A percentile compares a stretch with the other conserved stretches of the same genome.
Evolutionary conservation across 92 coral and sea anemone species (phyloP).

Genomic region (Bergia puertoricense): DNA sequence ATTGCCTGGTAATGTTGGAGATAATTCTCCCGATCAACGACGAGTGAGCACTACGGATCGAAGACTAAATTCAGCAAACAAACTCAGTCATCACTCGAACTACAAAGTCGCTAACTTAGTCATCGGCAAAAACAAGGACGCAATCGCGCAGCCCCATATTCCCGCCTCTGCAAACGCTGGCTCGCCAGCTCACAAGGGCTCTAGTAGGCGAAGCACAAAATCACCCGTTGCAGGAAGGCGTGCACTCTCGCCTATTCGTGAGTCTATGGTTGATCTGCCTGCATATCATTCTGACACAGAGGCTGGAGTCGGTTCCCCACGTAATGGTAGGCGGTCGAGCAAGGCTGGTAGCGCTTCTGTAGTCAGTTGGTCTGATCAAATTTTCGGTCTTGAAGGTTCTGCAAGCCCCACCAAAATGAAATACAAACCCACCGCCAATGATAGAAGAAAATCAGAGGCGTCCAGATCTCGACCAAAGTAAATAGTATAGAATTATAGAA

Average conservation of each 20-base stretch:
- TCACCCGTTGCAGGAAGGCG: constrained; percentile 90
- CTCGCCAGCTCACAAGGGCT: constrained; percentile 51
- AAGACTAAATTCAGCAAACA: constrained; percentile 56
- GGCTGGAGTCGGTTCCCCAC: constrained; percentile 65
- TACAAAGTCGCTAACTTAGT: constrained; percentile 98
- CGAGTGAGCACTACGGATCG: constrained; percentile 54
- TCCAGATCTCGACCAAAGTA: constrained; percentile 77
- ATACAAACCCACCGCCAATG: constrained; percentile 59
- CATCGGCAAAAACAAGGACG: constrained; percentile 90
- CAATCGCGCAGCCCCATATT: constrained; percentile 44
- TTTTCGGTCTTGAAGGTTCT: constrained; percentile 69
- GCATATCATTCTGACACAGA: constrained; percentile 71
- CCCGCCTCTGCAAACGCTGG: constrained; percentile 61
- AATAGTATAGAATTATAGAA: constrained; percentile 16
- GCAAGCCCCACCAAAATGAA: constrained; percentile 83
- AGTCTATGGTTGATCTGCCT: constrained; percentile 58
- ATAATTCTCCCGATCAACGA: constrained; percentile 60
- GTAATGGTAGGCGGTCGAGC: constrained; percentile 75
- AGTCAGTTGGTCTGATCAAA: constrained; percentile 99
- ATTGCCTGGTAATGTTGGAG: constrained; percentile 55
- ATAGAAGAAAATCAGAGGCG: constrained; percentile 73
- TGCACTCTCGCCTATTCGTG: constrained; percentile 95
- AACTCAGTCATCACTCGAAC: constrained; percentile 85
- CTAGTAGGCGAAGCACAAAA: constrained; percentile 72
- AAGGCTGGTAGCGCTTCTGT: constrained; percentile 80